These are phyloP conservation scores for Eptesicus fuscus DNA, from an alignment of 2,113 vertebrate genomes.

Conservation along the genomic window DNA sequence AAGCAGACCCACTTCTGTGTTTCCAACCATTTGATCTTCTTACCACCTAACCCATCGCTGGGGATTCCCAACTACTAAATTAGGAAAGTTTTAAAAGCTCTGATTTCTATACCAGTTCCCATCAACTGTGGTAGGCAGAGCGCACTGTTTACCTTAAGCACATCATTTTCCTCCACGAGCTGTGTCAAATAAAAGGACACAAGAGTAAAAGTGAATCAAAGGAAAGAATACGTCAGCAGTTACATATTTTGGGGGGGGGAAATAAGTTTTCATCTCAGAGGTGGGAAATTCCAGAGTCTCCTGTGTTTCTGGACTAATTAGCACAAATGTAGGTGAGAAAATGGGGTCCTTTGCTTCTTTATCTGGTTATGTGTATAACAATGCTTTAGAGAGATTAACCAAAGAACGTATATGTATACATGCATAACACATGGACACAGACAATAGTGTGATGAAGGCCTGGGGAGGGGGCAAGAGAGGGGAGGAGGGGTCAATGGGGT, in stretches of 20 bases:
- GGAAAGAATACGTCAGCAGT: not conserved
- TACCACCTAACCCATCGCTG: conserved; percentile 45
- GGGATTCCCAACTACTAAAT: conserved; percentile 66
- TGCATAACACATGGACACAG: too few species aligned
- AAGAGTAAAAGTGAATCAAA: not conserved
- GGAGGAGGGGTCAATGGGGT: too few species aligned
- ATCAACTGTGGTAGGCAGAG: conserved; percentile 24
- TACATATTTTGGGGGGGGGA: not conserved
- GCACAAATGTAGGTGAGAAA: conserved; percentile 4
- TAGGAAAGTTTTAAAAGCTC: conserved; percentile 60
- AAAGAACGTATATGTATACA: too few species aligned
- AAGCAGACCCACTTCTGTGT: conserved; percentile 55
- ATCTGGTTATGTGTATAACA: not conserved
- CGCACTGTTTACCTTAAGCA: not conserved
- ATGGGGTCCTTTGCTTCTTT: not conserved
- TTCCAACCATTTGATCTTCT: conserved; percentile 71
- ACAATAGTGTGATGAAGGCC: too few species aligned
- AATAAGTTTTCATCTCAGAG: conserved; percentile 19
- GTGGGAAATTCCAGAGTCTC: conserved; percentile 51
- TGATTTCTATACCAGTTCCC: conserved; percentile 29
- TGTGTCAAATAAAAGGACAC: conserved; percentile 22
- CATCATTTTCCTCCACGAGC: conserved; percentile 38
- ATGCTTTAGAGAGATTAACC: not conserved
- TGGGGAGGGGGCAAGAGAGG: too few species aligned
- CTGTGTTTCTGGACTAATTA: conserved; percentile 6